Conservation (phyloP, 2,888 invertebrate genomes). For the Pyrocoelia pectoralis region DNA sequence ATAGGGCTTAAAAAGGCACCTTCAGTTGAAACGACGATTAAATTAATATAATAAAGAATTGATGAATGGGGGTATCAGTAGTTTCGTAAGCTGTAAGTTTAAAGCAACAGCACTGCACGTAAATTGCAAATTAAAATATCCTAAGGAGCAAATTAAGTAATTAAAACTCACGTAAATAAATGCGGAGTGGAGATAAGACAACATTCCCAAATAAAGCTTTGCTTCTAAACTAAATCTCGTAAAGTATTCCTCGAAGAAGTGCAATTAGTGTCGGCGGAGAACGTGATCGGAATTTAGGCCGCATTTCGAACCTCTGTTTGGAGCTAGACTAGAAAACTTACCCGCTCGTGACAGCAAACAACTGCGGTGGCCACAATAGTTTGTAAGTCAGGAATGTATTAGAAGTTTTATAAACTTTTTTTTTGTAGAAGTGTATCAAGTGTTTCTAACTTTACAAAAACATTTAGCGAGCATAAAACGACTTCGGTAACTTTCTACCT, state of each 20-base stretch:
- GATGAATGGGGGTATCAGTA: background rate
- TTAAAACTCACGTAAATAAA: slow-evolving; percentile 56
- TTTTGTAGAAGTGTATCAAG: slow-evolving; percentile 19
- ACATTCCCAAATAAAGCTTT: slow-evolving; percentile 51
- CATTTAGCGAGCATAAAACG: background rate
- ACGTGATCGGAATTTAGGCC: slow-evolving; percentile 56
- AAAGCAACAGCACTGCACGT: background rate
- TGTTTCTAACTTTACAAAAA: slow-evolving; percentile 6
- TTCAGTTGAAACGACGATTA: no score
- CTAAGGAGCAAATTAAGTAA: slow-evolving; percentile 49
- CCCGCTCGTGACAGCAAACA: slow-evolving; percentile 48
- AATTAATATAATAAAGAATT: no score
- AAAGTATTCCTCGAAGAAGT: slow-evolving; percentile 57
- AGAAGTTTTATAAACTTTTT: slow-evolving; percentile 34
- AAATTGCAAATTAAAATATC: slow-evolving; percentile 22
- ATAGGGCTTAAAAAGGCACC: no score
- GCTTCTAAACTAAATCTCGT: slow-evolving; percentile 53
- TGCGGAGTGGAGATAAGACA: slow-evolving; percentile 48
- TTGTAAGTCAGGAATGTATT: slow-evolving; percentile 38
- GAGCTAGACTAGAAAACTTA: slow-evolving; percentile 33
- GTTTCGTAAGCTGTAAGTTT: background rate
- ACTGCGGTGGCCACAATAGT: slow-evolving; percentile 40
- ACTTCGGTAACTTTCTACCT: background rate
- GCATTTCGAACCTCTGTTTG: slow-evolving; percentile 41
- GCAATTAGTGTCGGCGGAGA: slow-evolving; percentile 56